Evolutionary conservation across 2,888 invertebrate species (phyloP), one percentile per base, ranked within the genome.

Genomic region (Drosophila austrosaltans): DNA sequence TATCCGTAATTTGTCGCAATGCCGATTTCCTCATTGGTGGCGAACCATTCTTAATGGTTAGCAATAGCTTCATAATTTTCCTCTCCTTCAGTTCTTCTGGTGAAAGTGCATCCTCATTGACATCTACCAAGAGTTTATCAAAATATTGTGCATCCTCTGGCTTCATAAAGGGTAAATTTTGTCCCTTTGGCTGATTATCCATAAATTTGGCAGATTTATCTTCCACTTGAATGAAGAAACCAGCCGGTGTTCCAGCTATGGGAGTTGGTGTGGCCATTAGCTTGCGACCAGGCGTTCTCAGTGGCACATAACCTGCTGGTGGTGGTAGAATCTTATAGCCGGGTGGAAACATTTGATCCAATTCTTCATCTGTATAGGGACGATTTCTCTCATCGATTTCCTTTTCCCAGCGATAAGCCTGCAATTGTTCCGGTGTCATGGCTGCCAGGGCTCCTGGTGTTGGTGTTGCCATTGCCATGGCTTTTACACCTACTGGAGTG

Each of bases 101-200:
- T 62, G 97, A 96, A 44, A 99, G 94, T 0, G 96, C 93, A 90
- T 99, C 98, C 93, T 99, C 99, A 92, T 99, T 99, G 32, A 99
- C 99, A 91, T 99, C 99, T 64, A 98, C 96, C 79, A 99, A 94
- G 76, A 99, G 94, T 93, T 99, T 99, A 93, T 99, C 99, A 93
- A 99, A 99, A 93, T 99, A 99, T 93, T 99, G 99, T 56, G 99
- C 98, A 93, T 99, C 99, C 93, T 99, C 99, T 0, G 99, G 99
- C 92, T 99, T 99, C 96, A 99, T 97, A 92, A 99, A 98, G 16
- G 99, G 99, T 83, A 99, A 94, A 93, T 99, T 99, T 87, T 94
- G 94, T 0, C 96, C 97, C 92, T 98, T 99, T 1, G 99, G 99
- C 93, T 99, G 99, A 91, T 98, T 98, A 92, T 99, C 99, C 89